Base-by-base conservation (phyloP, 1,140 invertebrate species). In the Magallana ariakensis region DNA sequence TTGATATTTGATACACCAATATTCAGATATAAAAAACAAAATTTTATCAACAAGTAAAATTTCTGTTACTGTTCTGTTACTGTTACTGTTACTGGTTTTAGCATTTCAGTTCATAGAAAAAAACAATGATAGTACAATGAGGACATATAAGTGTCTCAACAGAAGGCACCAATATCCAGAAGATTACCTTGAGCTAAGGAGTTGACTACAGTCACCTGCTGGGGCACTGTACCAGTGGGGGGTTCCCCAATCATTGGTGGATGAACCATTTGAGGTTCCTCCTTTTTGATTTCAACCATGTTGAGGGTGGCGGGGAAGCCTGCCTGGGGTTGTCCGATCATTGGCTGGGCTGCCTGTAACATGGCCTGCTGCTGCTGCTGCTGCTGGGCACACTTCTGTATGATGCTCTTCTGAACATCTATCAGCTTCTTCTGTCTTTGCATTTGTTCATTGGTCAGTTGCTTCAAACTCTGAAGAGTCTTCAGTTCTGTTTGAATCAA, bases 401-500 rank as follows among this genome's bases (percentile, higher is more conserved):
- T 56, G 26, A 91, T 88, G 53, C 80, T 86, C 56, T 89, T 87
- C 54, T 90, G 89, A 53, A 87, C 58, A 46, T 89, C 85, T 26
- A 81, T 54, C 26, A 90, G 75, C 55, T 89, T 22, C n/a, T 88
- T 83, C 0, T 90, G 60, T 56, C 89, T 83, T 55, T 85, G 80
- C 80, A 89, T 91, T 66, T 92, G 89, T 10, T 88, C 88, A 62
- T 81, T 53, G 10, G 86, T 91, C 26, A 90, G 54, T 22, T 88
- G 85, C 55, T 90, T 91, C 22, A 87, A 19, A 19, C 84, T 60
- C 33, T 87, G 46, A 19, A 92, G 70, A 70, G 88, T 90, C 16
- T 85, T 88, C 9, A 92, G 89, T 85, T 93, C 89, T 83, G 80
- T 62, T 60, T 92, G 89, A 57, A 93, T 83, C 53, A 60, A 83